These are phyloP conservation scores for Selenia dentaria DNA, from an alignment of 2,888 invertebrate genomes.

Conservation along the genomic window DNA sequence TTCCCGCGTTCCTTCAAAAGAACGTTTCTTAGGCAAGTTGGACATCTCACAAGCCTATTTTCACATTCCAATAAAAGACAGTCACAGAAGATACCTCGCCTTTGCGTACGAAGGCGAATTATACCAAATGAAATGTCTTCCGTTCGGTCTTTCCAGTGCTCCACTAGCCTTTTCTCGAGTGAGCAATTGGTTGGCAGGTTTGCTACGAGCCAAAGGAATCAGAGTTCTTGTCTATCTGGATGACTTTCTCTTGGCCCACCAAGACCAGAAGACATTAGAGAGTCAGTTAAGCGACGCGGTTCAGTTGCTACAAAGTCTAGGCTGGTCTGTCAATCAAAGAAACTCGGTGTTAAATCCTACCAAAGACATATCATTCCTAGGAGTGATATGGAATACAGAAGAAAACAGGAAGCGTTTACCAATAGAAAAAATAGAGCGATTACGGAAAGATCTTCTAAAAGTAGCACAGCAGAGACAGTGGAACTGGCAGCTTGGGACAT, in stretches of 20 bases:
- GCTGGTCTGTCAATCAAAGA: constrained; percentile 18
- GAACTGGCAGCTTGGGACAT: constrained; percentile 19
- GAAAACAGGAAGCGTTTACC: constrained; percentile 15
- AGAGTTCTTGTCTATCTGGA: constrained; percentile 24
- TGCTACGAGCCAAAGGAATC: constrained; percentile 13
- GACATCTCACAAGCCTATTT: constrained; percentile 31
- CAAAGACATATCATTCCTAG: constrained; percentile 27
- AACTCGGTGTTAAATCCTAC: constrained; percentile 11
- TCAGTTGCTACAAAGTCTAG: constrained; percentile 7
- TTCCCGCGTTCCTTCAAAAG: constrained; percentile 19
- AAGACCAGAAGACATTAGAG: constrained; percentile 8
- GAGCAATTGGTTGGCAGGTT: constrained; percentile 28
- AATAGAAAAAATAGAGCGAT: constrained; percentile 9
- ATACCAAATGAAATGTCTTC: constrained; percentile 28
- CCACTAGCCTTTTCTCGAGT: constrained; percentile 27
- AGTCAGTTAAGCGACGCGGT: constrained; percentile 12
- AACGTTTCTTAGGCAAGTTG: constrained; percentile 27
- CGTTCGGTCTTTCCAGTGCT: constrained; percentile 32
- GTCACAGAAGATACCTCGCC: constrained; percentile 24
- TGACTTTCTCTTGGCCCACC: constrained; percentile 25
- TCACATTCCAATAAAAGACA: constrained; percentile 21
- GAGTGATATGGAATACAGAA: constrained; percentile 30
- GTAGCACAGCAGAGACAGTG: constrained; percentile 2
- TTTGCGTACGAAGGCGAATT: constrained; percentile 13
- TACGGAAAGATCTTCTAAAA: background rate